Conservation (phyloP, 2,888 invertebrate species). For the Opisthograptis luteolata region DNA sequence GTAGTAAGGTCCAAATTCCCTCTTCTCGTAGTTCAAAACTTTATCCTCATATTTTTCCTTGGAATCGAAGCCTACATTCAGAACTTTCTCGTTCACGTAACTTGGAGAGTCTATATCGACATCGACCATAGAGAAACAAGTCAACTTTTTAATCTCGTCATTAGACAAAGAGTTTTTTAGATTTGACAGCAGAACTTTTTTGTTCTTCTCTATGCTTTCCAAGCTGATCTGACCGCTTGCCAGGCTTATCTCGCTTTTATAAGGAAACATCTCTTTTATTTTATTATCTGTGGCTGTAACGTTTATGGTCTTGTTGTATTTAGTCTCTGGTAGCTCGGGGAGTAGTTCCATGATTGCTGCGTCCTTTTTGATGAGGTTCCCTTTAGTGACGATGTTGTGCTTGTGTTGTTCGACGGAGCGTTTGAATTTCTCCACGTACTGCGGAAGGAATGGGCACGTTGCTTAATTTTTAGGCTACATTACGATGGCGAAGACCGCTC, state of each 20-base stretch:
- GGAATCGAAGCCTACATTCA: slow-evolving; percentile 68
- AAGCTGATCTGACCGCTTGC: slow-evolving; percentile 60
- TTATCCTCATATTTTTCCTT: slow-evolving; percentile 60
- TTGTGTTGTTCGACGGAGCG: slow-evolving; percentile 61
- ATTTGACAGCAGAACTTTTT: slow-evolving; percentile 56
- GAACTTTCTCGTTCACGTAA: slow-evolving; percentile 66
- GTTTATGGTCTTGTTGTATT: slow-evolving; percentile 33
- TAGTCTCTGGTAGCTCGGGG: slow-evolving; percentile 62
- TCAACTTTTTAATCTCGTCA: slow-evolving; percentile 60
- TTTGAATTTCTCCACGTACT: slow-evolving; percentile 70
- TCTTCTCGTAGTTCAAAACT: slow-evolving; percentile 42
- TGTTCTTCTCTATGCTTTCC: slow-evolving; percentile 70
- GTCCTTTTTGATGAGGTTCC: slow-evolving; percentile 55
- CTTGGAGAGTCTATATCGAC: slow-evolving; percentile 65
- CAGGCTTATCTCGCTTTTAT: slow-evolving; percentile 43
- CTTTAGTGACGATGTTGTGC: slow-evolving; percentile 55
- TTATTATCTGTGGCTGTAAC: slow-evolving; percentile 29
- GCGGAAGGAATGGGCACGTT: slow-evolving; percentile 35
- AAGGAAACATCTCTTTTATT: slow-evolving; percentile 63
- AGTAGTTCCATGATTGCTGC: slow-evolving; percentile 53
- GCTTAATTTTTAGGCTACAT: neutral
- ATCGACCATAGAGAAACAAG: slow-evolving; percentile 79
- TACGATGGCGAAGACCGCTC: no score
- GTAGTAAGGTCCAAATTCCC: slow-evolving; percentile 61
- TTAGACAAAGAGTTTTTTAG: slow-evolving; percentile 50